Evolutionary conservation across 2,888 invertebrate genomes (phyloP).

Genomic region (Pseudanteris insignis): DNA sequence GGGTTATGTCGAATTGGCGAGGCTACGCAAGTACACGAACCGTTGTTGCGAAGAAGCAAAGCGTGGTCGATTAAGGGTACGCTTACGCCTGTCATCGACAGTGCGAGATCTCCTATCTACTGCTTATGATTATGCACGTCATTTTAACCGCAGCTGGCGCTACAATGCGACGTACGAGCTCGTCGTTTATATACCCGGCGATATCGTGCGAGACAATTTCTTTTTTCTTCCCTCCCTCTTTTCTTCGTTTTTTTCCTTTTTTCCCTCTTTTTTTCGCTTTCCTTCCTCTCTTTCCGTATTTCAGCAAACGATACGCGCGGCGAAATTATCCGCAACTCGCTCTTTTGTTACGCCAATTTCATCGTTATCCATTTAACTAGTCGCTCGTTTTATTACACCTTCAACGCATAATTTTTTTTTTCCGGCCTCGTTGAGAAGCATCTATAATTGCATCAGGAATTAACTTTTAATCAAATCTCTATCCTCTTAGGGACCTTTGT

Average conservation of each 20-base stretch:
- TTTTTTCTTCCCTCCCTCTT: too few relatives aligned
- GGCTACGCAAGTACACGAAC: slow-evolving; percentile 38
- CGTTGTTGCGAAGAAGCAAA: slow-evolving; percentile 36
- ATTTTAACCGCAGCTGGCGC: slow-evolving; percentile 48
- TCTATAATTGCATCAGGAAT: too few relatives aligned
- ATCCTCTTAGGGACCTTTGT: too few relatives aligned
- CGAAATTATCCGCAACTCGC: slow-evolving; percentile 8
- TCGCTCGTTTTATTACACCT: slow-evolving; percentile 1
- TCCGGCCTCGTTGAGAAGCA: too few relatives aligned
- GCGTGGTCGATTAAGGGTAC: slow-evolving; percentile 48
- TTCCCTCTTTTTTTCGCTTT: too few relatives aligned
- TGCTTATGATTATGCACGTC: slow-evolving; percentile 58
- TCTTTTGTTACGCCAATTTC: slow-evolving; percentile 11
- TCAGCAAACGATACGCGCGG: slow-evolving; percentile 15
- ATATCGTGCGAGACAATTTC: slow-evolving; percentile 31
- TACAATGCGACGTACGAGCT: slow-evolving; percentile 33
- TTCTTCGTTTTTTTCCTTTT: too few relatives aligned
- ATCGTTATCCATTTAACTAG: slow-evolving; percentile 2
- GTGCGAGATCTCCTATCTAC: slow-evolving; percentile 59
- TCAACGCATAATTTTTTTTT: background rate
- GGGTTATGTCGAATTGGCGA: slow-evolving; percentile 42
- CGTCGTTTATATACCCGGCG: slow-evolving; percentile 20
- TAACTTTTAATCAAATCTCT: background rate
- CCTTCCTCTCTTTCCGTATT: too few relatives aligned
- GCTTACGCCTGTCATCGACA: slow-evolving; percentile 61